A percentile compares a stretch with the other conserved stretches of the same genome.
Conservation (phyloP, 2,888 invertebrate species). For the Halocaridina rubra region DNA sequence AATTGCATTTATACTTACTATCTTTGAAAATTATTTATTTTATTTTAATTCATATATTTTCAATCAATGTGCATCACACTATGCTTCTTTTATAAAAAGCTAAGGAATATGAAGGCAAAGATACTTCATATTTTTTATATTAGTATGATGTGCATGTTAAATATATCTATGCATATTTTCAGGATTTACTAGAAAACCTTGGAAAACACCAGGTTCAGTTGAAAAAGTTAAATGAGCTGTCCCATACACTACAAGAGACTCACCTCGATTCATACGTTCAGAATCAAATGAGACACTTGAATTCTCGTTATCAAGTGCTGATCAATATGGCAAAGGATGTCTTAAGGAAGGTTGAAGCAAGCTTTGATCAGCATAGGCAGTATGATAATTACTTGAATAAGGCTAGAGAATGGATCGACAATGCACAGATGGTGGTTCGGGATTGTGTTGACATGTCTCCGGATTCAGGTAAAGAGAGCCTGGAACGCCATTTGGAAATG, state of each 20-base stretch:
- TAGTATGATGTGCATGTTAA: too few relatives aligned
- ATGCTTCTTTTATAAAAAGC: too few relatives aligned
- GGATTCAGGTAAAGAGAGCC: constrained; percentile 80
- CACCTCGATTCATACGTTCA: constrained; percentile 65
- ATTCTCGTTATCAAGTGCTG: constrained; percentile 73
- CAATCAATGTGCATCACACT: too few relatives aligned
- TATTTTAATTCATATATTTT: too few relatives aligned
- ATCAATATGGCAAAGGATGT: constrained; percentile 90
- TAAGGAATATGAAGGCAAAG: too few relatives aligned
- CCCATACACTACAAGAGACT: constrained; percentile 61
- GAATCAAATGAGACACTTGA: constrained; percentile 65
- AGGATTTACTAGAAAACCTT: constrained; percentile 80
- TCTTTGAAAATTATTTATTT: too few relatives aligned
- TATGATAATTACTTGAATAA: constrained; percentile 82
- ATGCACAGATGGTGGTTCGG: constrained; percentile 84
- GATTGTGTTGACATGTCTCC: constrained; percentile 84
- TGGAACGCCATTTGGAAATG: constrained; percentile 82
- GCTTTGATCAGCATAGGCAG: constrained; percentile 84
- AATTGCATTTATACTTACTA: too few relatives aligned
- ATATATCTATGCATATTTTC: too few relatives aligned
- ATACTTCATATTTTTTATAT: too few relatives aligned
- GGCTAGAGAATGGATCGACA: constrained; percentile 86
- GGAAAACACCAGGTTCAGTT: constrained; percentile 84
- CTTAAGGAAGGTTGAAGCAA: constrained; percentile 88
- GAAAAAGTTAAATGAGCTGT: constrained; percentile 77